Percentiles rank a stretch among this genome's conserved stretches.
These are phyloP conservation scores for Arenicola marina DNA, from an alignment of 2,888 invertebrate species.

Conservation along the genomic window DNA sequence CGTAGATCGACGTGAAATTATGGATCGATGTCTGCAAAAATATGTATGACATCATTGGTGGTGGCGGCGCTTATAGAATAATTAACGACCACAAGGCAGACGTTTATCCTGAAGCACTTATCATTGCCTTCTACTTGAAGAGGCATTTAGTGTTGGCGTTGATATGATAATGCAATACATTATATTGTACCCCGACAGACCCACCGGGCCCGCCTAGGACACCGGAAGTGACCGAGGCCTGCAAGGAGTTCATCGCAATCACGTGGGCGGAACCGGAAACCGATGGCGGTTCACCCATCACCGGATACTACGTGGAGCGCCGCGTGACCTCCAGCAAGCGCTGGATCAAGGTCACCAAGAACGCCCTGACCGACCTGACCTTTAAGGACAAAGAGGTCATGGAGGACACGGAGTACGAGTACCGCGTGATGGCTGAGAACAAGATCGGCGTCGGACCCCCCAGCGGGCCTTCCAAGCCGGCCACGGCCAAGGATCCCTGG, in stretches of 20 bases:
- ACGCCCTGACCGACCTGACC: slow-evolving; percentile 8
- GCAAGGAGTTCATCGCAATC: slow-evolving; percentile 19
- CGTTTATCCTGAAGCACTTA: no score
- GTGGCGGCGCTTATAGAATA: no score
- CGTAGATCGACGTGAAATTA: no score
- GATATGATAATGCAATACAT: no score
- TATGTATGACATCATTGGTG: no score
- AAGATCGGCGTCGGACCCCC: slow-evolving; percentile 69
- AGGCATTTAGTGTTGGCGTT: no score
- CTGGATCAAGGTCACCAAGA: slow-evolving; percentile 43
- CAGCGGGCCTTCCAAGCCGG: slow-evolving; percentile 26
- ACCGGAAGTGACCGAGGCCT: slow-evolving; percentile 23
- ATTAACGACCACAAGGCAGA: no score
- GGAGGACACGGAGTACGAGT: slow-evolving; percentile 67
- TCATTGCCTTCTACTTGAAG: no score
- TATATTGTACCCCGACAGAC: no score
- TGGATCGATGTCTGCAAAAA: no score
- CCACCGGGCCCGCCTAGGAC: slow-evolving; percentile 29
- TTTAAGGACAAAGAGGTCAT: slow-evolving; percentile 40
- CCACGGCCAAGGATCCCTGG: slow-evolving; percentile 37
- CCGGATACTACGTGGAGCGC: slow-evolving; percentile 20
- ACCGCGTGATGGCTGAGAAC: slow-evolving; percentile 39
- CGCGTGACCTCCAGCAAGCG: slow-evolving; percentile 21
- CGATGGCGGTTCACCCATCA: slow-evolving; percentile 18
- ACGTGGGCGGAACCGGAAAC: slow-evolving; percentile 13